phyloP scores from a whole-genome alignment of 1,140 invertebrate genomes.

The Bombus confusus region DNA sequence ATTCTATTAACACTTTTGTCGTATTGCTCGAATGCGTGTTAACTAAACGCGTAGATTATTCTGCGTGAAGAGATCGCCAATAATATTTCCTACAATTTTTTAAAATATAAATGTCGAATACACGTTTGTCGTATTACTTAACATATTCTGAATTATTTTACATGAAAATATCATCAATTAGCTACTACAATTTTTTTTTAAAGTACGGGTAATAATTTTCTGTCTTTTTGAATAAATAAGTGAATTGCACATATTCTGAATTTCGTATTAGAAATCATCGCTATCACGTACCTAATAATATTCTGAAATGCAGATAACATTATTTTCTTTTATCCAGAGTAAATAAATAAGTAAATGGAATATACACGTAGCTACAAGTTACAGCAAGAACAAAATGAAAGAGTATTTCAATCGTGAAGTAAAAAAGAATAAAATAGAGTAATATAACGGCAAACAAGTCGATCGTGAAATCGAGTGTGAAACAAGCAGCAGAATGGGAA shows the following conservation, averaged over 20 bases:
- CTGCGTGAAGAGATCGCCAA: neutral
- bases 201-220: no score
- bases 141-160: neutral
- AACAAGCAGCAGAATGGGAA: constrained; percentile 57
- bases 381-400: neutral
- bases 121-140: no score
- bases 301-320: neutral
- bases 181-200: no score
- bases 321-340: neutral
- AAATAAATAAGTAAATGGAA: neutral
- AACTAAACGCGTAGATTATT: neutral
- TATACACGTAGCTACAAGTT: neutral
- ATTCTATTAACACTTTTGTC: neutral
- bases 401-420: neutral
- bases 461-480: constrained; percentile 68
- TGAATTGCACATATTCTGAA: neutral
- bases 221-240: no score
- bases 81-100: neutral
- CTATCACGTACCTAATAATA: neutral
- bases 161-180: neutral
- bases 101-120: neutral
- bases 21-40: neutral
- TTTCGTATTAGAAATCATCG: no score
- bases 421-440: neutral
- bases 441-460: constrained; percentile 54